A percentile compares a stretch with the other conserved stretches of the same genome.
Conservation (phyloP, 2,888 invertebrate genomes). For the Orthosia gracilis region DNA sequence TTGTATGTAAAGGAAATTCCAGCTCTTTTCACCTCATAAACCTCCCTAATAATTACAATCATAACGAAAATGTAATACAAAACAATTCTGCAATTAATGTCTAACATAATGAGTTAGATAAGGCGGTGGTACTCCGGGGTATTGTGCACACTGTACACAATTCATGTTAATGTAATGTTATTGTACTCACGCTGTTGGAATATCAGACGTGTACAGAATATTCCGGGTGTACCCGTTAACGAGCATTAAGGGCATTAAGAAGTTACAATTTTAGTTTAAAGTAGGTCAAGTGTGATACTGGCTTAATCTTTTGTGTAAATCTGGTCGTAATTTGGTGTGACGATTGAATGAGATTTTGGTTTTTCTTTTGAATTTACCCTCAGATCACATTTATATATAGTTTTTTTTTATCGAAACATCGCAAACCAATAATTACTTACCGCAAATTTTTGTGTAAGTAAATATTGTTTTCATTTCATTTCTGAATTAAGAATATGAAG, state of each 20-base stretch:
- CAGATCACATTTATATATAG: no score
- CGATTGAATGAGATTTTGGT: not conserved
- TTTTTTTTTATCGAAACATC: no score
- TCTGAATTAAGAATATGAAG: no score
- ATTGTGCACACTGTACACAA: slow-evolving; percentile 67
- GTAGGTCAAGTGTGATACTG: slow-evolving; percentile 27
- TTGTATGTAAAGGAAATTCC: not conserved
- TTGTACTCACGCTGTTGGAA: slow-evolving; percentile 58
- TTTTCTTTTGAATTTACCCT: not conserved
- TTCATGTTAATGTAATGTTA: slow-evolving; percentile 64
- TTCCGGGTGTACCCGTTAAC: slow-evolving; percentile 49
- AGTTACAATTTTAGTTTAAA: slow-evolving; percentile 52
- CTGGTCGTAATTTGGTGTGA: not conserved
- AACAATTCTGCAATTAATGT: slow-evolving; percentile 72
- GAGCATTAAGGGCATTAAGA: slow-evolving; percentile 50
- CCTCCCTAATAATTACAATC: slow-evolving; percentile 43
- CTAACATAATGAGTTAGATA: slow-evolving; percentile 75
- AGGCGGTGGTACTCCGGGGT: slow-evolving; percentile 66
- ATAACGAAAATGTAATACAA: slow-evolving; percentile 50
- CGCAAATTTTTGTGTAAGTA: no score
- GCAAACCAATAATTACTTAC: no score
- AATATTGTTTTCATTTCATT: no score
- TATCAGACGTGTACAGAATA: slow-evolving; percentile 60
- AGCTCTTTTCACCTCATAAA: slow-evolving; percentile 18
- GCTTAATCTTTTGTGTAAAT: slow-evolving; percentile 13